phyloP scores from a whole-genome alignment of 2,797 vertebrate species.

The Cottoperca gobio region DNA sequence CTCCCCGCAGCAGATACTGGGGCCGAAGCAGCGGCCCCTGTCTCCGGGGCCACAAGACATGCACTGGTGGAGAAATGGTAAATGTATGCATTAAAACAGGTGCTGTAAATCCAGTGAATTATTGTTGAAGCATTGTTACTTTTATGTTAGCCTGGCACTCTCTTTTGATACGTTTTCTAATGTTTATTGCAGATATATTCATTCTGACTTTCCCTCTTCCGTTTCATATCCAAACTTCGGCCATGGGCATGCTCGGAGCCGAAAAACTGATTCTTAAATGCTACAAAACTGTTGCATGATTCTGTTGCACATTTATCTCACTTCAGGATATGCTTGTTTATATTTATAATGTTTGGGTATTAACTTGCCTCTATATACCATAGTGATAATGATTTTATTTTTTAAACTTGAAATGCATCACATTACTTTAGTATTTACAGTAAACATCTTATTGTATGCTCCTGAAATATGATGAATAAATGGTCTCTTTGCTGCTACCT shows the following conservation, averaged over 20 bases:
- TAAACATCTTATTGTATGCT: background rate
- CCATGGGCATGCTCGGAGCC: background rate
- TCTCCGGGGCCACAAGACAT: conserved; percentile 87
- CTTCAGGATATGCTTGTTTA: background rate
- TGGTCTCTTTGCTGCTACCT: background rate
- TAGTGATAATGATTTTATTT: no score
- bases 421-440: no score
- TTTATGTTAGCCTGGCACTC: background rate
- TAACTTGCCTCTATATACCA: background rate
- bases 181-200: background rate
- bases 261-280: background rate
- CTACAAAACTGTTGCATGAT: background rate
- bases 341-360: conserved; percentile 3
- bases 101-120: background rate
- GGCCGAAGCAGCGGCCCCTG: conserved; percentile 90
- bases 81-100: background rate
- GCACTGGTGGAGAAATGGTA: conserved; percentile 72
- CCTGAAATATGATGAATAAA: background rate
- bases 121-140: background rate
- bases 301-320: background rate
- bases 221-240: background rate
- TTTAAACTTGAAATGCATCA: background rate
- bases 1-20: conserved; percentile 87
- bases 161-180: background rate
- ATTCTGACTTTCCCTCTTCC: background rate